These are phyloP conservation scores for Natator depressus DNA, from an alignment of 2,113 vertebrate species.

Conservation along the genomic window DNA sequence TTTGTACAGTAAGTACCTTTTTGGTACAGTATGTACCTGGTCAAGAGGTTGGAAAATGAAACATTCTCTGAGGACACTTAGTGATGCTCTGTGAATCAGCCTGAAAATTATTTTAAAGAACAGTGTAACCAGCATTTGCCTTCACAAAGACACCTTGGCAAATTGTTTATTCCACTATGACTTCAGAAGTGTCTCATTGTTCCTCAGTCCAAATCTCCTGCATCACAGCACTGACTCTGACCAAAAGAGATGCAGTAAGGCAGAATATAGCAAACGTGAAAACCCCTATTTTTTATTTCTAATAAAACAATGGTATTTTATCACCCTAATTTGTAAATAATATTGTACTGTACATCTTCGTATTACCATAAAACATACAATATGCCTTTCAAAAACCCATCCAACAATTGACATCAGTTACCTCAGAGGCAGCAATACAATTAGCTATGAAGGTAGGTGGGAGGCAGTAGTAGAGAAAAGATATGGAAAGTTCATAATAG, in stretches of 20 bases:
- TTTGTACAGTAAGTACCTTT: background rate
- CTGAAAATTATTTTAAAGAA: background rate
- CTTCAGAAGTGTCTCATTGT: background rate
- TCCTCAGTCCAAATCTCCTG: background rate
- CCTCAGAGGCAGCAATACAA: background rate
- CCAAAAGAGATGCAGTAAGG: background rate
- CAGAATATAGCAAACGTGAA: background rate
- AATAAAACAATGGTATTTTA: background rate
- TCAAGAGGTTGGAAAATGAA: background rate
- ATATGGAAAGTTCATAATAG: background rate
- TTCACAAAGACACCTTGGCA: background rate
- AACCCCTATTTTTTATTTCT: background rate
- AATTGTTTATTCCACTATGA: background rate
- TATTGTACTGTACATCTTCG: background rate
- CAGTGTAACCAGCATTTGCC: fast-evolving
- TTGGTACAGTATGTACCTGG: fast-evolving
- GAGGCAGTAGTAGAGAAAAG: constrained; percentile 13
- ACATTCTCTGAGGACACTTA: background rate
- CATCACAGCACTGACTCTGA: fast-evolving
- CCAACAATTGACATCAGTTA: background rate
- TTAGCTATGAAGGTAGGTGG: background rate
- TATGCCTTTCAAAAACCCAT: background rate
- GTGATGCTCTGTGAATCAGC: background rate
- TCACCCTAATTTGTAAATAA: background rate
- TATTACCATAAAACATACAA: fast-evolving